A percentile compares a stretch with the other conserved stretches of the same genome.
Evolutionary conservation across 2,113 vertebrate genomes (phyloP).

Genomic region (Stigmatopora argus): DNA sequence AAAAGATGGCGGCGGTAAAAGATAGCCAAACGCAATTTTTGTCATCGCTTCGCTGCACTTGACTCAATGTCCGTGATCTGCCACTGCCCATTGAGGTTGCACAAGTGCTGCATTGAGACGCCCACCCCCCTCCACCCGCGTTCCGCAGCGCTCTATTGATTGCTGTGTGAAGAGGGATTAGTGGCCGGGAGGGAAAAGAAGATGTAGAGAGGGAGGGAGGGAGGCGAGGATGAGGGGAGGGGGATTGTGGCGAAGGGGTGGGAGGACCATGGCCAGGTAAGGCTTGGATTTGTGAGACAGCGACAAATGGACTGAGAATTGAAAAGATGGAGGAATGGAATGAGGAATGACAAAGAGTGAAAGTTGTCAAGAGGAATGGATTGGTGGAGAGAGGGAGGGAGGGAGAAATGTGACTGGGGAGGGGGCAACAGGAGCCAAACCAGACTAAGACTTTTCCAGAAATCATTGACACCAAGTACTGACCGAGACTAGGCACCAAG

Average conservation of each 20-base stretch:
- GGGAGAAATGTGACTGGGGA: background rate
- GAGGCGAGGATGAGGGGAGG: background rate
- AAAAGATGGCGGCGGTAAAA: slow-evolving; percentile 48
- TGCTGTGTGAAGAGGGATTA: slow-evolving; percentile 67
- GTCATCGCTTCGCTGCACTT: slow-evolving; percentile 39
- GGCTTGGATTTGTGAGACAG: background rate
- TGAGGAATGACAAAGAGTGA: background rate
- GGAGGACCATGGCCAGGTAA: slow-evolving; percentile 14
- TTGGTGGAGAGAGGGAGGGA: background rate
- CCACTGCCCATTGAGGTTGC: slow-evolving; percentile 56
- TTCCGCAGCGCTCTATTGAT: slow-evolving; percentile 67
- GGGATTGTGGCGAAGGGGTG: background rate
- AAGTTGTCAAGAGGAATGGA: background rate
- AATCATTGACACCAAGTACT: no score
- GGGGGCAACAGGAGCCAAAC: background rate
- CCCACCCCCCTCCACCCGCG: slow-evolving; percentile 35
- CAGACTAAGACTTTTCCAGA: no score
- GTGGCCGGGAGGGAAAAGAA: slow-evolving; percentile 39
- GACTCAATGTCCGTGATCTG: slow-evolving; percentile 62
- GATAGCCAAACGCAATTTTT: slow-evolving; percentile 43
- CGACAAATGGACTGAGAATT: background rate
- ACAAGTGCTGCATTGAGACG: slow-evolving; percentile 58
- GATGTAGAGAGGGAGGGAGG: slow-evolving; percentile 3
- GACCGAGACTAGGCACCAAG: no score
- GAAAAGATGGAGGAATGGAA: background rate